Conservation (phyloP, 2,113 vertebrate genomes). For the Tursiops truncatus region DNA sequence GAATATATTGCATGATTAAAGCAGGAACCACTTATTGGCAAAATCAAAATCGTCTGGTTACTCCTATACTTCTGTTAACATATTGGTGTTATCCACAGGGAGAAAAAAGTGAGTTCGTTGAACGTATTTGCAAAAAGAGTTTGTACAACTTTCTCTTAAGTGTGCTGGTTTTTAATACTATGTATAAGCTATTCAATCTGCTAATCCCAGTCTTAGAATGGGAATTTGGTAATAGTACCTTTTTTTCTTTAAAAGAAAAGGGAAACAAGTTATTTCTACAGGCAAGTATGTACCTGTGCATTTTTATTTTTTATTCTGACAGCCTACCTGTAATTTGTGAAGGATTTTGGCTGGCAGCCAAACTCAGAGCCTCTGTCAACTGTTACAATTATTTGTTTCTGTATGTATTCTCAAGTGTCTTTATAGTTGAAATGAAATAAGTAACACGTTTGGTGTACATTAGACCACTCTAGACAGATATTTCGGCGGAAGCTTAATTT, state of each 20-base stretch:
- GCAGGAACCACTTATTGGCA: slow-evolving; percentile 4
- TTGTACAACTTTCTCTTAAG: background rate
- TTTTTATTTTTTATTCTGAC: slow-evolving; percentile 46
- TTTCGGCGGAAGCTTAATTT: background rate
- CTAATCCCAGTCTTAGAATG: background rate
- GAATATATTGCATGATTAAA: slow-evolving; percentile 38
- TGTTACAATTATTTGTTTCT: slow-evolving; percentile 25
- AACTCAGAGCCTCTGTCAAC: background rate
- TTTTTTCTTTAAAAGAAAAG: background rate
- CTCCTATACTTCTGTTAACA: background rate
- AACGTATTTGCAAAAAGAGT: background rate
- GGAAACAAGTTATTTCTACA: background rate
- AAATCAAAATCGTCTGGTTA: slow-evolving; percentile 50
- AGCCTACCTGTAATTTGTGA: slow-evolving; percentile 14
- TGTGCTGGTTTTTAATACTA: background rate
- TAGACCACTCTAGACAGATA: background rate
- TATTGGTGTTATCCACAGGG: background rate
- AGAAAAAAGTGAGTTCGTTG: background rate
- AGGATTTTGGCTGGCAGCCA: slow-evolving; percentile 44
- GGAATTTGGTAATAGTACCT: background rate
- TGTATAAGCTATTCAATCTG: background rate
- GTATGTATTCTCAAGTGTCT: slow-evolving; percentile 37
- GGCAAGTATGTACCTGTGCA: background rate
- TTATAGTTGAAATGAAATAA: slow-evolving; percentile 40
- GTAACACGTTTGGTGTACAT: background rate